Evolutionary conservation across 2,113 vertebrate genomes (phyloP), one percentile per base, ranked within the genome.

Genomic region (Numenius arquata): DNA sequence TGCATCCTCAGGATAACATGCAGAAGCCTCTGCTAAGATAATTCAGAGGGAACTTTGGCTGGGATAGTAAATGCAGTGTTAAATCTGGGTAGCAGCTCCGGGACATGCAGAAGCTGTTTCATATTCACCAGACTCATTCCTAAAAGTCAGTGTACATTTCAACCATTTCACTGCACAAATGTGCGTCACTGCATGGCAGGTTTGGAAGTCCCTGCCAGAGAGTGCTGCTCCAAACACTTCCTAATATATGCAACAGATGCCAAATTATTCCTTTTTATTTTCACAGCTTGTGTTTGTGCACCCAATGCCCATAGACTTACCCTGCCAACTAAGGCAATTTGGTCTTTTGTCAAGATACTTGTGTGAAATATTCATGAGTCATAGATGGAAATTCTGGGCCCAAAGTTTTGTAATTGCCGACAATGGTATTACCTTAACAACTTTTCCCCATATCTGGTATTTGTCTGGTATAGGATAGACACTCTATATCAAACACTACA

Each of bases 231-330:
- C 81, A 73, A 95, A 92, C 80, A 27, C 80, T 94, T 79, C 77
- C 63, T 96, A 85, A 85, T 94, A 72, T 68, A 78, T 41, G 84
- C 89, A 96, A 40, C 93, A 94, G 88, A 93, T 89, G 93, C 96
- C 94, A 93, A 94, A 95, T 96, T 84, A 90, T 85, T 93, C 63
- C 93, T 95, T 96, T 89, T 97, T 95, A 93, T 96, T 97, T 96
- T 90, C 92, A 87, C 95, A 96, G 95, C 90, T 95, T 97, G 95
- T 95, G 90, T 95, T 96, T 95, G 65, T 94, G 88, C 73, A 93
- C 59, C 85, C 94, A 76, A 1, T 90, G 93, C 96, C 95, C 91
- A 30, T 72, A 76, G 84, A 72, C 75, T 30, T 96, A 75, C 82
- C 55, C 55, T 95, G 94, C 92, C 96, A 95, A 82, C 87, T 53